Base-by-base conservation (phyloP, 1,140 invertebrate genomes). In the Eupristina koningsbergeri region DNA sequence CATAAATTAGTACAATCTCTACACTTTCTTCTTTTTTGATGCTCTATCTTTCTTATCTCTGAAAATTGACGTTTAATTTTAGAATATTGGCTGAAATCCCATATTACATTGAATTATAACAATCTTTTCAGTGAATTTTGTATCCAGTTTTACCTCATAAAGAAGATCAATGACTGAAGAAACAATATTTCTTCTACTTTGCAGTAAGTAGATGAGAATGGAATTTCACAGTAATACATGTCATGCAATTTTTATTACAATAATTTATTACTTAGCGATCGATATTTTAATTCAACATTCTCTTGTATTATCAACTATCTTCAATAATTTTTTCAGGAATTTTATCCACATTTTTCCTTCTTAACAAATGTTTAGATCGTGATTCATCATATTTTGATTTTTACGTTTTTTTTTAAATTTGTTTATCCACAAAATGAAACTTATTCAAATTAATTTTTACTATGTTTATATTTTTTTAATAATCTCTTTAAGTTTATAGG, bases 91-190 rank as follows among this genome's bases (percentile, higher is more conserved):
- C 0, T 41, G 9, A 41, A 71, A 71, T 71, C 0, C 15, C 7
- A 39, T 39, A 69, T 69, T 71, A 41, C 36, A 41, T 39, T 71
- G 53, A 71, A 36, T 71, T 71, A 41, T 13, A 71, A 41, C n/a
- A 71, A 71, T 71, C 41, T 26, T 41, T 71, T 71, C 39, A 41
- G 67, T 69, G 34, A 69, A 69, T 69, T 69, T 69, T 39, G 64
- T 71, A 71, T 41, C 67, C 36, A 41, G 36, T 41, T 41, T 5
- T 71, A 41, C 67, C 67, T 41, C 22, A n/a, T n/a, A 71, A 71
- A 41, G 67, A 71, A 71, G 67, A 71, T 41, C 29, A 41, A 71
- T 71, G 67, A 71, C 5, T 39, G 67, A 41, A 71, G 22, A 71
- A 36, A 41, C 39, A 41, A 41, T 36, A 39, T 71, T 71, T 71